Evolutionary conservation across 2,797 vertebrate species (phyloP).

Genomic region (Florisuga fusca): DNA sequence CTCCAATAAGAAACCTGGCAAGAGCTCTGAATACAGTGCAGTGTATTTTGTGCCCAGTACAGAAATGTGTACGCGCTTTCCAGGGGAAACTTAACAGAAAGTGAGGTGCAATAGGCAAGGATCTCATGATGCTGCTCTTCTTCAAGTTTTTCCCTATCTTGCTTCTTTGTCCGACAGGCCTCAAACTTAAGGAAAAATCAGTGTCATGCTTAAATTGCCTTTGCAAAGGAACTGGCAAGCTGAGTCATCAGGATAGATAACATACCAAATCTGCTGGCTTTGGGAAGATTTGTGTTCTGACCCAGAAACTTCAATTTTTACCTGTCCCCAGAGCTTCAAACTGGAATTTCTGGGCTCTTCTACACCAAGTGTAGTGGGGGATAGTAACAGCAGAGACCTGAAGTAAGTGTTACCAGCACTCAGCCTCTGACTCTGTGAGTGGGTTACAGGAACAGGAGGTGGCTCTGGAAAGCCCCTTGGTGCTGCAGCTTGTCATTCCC

Average conservation of each 20-base stretch:
- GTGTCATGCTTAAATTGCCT: conserved; percentile 38
- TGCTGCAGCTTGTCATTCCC: conserved; percentile 38
- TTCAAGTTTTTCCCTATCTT: conserved; percentile 1
- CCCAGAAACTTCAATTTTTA: conserved; percentile 51
- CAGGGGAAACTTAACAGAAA: conserved; percentile 35
- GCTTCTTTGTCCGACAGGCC: conserved; percentile 37
- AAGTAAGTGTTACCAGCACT: conserved; percentile 37
- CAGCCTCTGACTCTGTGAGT: conserved; percentile 19
- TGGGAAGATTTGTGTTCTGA: conserved; percentile 60
- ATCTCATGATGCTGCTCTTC: conserved; percentile 41
- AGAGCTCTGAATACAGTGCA: conserved; percentile 54
- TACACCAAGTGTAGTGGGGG: background rate
- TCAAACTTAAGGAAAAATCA: conserved; percentile 20
- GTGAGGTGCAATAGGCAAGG: background rate
- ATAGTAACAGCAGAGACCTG: background rate
- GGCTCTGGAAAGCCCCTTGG: conserved; percentile 27
- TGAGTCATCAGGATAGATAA: conserved; percentile 33
- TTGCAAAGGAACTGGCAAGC: conserved; percentile 56
- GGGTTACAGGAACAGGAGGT: background rate
- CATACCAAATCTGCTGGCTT: conserved; percentile 63
- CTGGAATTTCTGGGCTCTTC: conserved; percentile 16
- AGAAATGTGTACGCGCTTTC: conserved; percentile 41
- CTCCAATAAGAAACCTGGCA: conserved; percentile 64
- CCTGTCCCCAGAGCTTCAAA: conserved; percentile 31
- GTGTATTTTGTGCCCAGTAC: background rate